Evolutionary conservation across 2,888 invertebrate species (phyloP).

Genomic region (Macrophya alboannulata): DNA sequence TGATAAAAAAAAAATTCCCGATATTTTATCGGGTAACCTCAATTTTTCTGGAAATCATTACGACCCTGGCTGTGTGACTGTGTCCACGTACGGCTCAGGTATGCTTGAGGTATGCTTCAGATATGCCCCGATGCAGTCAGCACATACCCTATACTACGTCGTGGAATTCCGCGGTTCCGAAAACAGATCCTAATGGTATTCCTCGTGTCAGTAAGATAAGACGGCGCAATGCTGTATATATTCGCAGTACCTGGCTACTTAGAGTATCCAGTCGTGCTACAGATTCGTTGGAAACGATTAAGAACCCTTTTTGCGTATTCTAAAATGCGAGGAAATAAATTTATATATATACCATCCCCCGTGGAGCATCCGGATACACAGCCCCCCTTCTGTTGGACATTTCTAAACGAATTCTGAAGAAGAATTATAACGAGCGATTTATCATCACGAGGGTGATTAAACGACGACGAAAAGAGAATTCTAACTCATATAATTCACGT

Average conservation of each 20-base stretch:
- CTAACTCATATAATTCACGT: background rate
- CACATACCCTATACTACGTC: background rate
- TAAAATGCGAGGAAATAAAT: background rate
- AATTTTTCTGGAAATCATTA: background rate
- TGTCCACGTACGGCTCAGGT: background rate
- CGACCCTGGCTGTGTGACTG: background rate
- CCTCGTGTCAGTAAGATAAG: background rate
- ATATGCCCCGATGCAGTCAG: slow-evolving; percentile 21
- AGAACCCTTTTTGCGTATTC: background rate
- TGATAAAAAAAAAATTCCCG: background rate
- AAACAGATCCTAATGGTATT: slow-evolving; percentile 43
- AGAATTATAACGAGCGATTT: background rate
- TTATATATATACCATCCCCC: background rate
- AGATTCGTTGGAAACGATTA: background rate
- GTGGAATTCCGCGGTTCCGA: slow-evolving; percentile 40
- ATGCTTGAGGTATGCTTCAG: slow-evolving; percentile 30
- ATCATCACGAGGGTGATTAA: background rate
- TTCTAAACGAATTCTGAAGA: background rate
- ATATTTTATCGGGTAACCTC: background rate
- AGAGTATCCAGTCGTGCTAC: background rate
- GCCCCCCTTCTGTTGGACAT: slow-evolving; percentile 8
- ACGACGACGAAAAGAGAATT: background rate
- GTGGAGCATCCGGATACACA: background rate
- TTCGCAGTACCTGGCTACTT: background rate
- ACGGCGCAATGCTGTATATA: slow-evolving; percentile 20